Percentiles rank a stretch among this genome's conserved stretches.
Evolutionary conservation across 2,113 vertebrate species (phyloP).

Genomic region (Mesembrinibis cayennensis): DNA sequence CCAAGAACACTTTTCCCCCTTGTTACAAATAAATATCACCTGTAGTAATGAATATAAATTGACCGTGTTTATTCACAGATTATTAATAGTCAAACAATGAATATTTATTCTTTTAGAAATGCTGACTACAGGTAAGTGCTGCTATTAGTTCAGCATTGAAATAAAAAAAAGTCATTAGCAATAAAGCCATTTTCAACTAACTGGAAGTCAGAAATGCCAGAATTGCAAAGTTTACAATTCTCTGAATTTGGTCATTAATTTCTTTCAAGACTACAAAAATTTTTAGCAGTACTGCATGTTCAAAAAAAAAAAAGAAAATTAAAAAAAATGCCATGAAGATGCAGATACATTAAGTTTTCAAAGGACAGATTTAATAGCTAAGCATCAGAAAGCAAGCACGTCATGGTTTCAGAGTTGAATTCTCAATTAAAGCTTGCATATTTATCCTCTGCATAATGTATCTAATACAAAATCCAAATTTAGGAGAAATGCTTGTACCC

Average conservation of each 20-base stretch:
- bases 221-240: not conserved
- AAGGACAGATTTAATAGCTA: constrained; percentile 55
- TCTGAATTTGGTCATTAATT: not conserved
- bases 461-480: constrained; percentile 63
- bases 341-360: constrained; percentile 12
- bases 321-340: not conserved
- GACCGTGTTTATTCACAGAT: constrained; percentile 29
- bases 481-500: constrained; percentile 31
- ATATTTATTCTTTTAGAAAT: constrained; percentile 58
- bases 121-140: not conserved
- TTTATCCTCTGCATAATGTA: constrained; percentile 53
- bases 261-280: not conserved
- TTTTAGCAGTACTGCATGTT: not conserved
- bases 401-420: constrained; percentile 47
- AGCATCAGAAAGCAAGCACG: constrained; percentile 55
- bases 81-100: constrained; percentile 49
- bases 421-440: constrained; percentile 36
- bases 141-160: constrained; percentile 19
- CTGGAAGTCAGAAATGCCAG: not conserved
- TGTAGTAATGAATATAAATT: constrained; percentile 39
- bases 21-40: constrained; percentile 52
- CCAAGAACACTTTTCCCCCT: not conserved
- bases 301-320: not conserved
- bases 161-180: constrained; percentile 3
- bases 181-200: not conserved